Evolutionary conservation across 2,888 invertebrate genomes (phyloP), one percentile per base, ranked within the genome.

Genomic region (Ferdinandea cuprea): DNA sequence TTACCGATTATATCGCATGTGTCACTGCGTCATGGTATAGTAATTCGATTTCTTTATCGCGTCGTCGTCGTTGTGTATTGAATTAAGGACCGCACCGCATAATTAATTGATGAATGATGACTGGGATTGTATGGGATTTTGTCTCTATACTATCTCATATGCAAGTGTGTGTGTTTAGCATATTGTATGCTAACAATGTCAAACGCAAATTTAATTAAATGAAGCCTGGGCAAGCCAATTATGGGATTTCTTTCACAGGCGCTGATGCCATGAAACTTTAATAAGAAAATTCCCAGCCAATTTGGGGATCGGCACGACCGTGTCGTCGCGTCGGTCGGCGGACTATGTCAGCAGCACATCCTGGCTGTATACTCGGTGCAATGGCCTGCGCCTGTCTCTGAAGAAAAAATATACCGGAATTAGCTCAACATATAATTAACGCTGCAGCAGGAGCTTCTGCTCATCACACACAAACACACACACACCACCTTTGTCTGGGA

Each of bases 101-200:
- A 77, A 72, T 73, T 78, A 83, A 83, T 78, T 78, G 83, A 83
- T 78, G 61, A 50, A 78, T 78, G 78, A 83, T 83, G 71, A 71
- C 58, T 71, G 52, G 68, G 44, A 81, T 76, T 66, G 66, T 42
- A 17, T 44, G 50, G 19, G 40, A 7, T 40, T 40, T 40, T 40
- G 13, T 40, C 40, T 40, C 6, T 15, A 13, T 40, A 58, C 17
- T 15, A 28, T 7, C n/a, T 8, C 8, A 8, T 17, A 11, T 35
- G 25, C 13, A 2, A 25, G 40, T 11, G 19, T 21, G 28, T 40
- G 25, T 52, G 37, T 52, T 65, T 32, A 58, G 65, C 54, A 48
- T 56, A 40, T 56, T 56, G 54, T 35, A 71, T 65, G 69, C 48
- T 63, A 37, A 59, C 65, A 76, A 46, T 52, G 37, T 71, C 48